phyloP scores from a whole-genome alignment of 2,797 vertebrate genomes.

The Phaenicophaeus curvirostris region DNA sequence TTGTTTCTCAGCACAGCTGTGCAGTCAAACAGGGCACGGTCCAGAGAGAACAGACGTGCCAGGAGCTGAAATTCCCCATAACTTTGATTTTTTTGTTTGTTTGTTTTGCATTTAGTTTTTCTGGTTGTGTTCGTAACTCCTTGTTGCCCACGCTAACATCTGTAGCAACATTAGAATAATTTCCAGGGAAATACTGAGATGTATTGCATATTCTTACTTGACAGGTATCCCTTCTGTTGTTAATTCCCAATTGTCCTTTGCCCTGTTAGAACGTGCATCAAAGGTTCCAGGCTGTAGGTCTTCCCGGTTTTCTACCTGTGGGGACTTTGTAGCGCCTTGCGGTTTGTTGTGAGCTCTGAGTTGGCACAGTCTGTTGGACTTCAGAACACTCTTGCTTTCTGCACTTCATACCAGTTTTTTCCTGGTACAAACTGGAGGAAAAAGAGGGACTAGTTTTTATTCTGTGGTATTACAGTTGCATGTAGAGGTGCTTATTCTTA shows the following conservation, averaged over 20 bases:
- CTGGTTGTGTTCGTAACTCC: not conserved
- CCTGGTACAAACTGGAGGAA: not conserved
- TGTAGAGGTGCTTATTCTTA: not conserved
- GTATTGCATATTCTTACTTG: not conserved
- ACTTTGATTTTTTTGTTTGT: not conserved
- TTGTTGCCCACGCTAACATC: not conserved
- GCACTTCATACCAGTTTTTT: not conserved
- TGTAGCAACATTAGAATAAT: too few relatives aligned
- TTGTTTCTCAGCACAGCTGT: not conserved
- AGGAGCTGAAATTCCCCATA: not conserved
- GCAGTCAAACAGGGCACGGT: not conserved
- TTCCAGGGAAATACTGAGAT: not conserved
- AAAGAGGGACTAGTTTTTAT: not conserved
- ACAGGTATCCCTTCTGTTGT: not conserved
- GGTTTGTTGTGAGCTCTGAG: not conserved
- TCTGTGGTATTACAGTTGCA: not conserved
- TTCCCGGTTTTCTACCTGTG: not conserved
- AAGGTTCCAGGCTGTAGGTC: not conserved
- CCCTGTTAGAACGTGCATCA: not conserved
- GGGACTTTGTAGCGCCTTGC: not conserved
- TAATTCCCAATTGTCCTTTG: not conserved
- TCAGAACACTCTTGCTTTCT: not conserved
- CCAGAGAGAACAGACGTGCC: fast-evolving
- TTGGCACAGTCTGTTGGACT: not conserved
- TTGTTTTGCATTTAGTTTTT: not conserved